Conservation (phyloP, 2,113 vertebrate genomes). For the Psilopogon haemacephalus region DNA sequence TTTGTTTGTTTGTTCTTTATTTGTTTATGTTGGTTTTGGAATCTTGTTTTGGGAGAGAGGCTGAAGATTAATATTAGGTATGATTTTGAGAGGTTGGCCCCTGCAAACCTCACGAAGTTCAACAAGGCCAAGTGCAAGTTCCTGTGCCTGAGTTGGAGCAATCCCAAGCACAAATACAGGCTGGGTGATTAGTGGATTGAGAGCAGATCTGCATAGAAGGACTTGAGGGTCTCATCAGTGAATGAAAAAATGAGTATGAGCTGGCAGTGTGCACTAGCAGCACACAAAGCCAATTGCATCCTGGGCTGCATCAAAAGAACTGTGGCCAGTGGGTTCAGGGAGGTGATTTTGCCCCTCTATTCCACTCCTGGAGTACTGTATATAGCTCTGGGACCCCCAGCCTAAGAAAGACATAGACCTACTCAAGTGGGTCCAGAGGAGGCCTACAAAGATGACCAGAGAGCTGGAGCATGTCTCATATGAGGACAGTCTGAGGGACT, state of each 20-base stretch:
- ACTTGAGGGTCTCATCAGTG: no score
- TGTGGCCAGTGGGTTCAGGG: not conserved
- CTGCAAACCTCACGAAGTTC: not conserved
- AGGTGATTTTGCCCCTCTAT: not conserved
- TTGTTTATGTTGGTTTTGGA: not conserved
- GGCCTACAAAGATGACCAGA: not conserved
- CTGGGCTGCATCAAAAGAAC: no score
- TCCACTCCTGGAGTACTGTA: not conserved
- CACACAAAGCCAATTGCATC: no score
- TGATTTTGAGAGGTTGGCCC: not conserved
- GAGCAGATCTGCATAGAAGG: no score
- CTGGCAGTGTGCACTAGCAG: no score
- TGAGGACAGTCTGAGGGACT: not conserved
- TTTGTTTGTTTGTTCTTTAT: not conserved
- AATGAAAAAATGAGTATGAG: no score
- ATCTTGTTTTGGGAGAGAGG: accelerated
- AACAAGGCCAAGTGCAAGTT: not conserved
- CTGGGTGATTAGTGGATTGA: no score
- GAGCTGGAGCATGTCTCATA: not conserved
- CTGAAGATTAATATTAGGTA: not conserved
- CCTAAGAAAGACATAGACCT: not conserved
- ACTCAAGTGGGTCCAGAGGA: not conserved
- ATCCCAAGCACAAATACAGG: no score
- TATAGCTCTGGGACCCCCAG: no score
- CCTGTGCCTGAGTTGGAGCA: no score